Conservation (phyloP, 2,888 invertebrate species). For the Lordiphosa fenestrarum region DNA sequence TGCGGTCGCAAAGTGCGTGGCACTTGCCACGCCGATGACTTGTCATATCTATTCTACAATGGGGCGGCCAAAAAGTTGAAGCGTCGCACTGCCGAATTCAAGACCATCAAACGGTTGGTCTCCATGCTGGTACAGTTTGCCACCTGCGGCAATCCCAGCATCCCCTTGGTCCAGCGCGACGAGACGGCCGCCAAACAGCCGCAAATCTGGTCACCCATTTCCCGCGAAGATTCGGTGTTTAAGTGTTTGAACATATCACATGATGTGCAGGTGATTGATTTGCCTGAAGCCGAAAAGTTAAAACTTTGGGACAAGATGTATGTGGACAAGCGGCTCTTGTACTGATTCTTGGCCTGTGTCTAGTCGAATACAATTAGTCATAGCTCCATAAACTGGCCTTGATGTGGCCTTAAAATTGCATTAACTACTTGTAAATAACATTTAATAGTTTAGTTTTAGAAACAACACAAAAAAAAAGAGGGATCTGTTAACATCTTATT, state of each 20-base stretch:
- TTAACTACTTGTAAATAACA: constrained; percentile 55
- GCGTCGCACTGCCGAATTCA: constrained; percentile 75
- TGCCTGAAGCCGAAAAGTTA: constrained; percentile 78
- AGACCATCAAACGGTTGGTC: constrained; percentile 77
- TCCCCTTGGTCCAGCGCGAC: constrained; percentile 46
- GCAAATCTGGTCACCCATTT: constrained; percentile 67
- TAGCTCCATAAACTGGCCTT: constrained; percentile 32
- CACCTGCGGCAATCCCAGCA: constrained; percentile 76
- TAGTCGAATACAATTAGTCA: constrained; percentile 11
- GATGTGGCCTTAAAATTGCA: constrained; percentile 57
- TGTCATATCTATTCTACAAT: constrained; percentile 79
- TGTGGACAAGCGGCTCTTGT: constrained; percentile 56
- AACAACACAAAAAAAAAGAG: too few relatives aligned
- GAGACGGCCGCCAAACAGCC: constrained; percentile 20
- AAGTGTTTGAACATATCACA: constrained; percentile 79
- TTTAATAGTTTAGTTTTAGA: constrained; percentile 32
- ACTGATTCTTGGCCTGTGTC: constrained; percentile 28
- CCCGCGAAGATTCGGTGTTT: constrained; percentile 59
- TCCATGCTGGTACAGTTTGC: constrained; percentile 78
- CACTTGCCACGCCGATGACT: constrained; percentile 80
- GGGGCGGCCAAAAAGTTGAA: constrained; percentile 76
- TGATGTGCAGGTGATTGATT: constrained; percentile 77
- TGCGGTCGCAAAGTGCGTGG: constrained; percentile 79
- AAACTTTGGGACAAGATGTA: constrained; percentile 78
- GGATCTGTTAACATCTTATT: too few relatives aligned